phyloP scores from a whole-genome alignment of 2,113 vertebrate species.

The Halcyon senegalensis region DNA sequence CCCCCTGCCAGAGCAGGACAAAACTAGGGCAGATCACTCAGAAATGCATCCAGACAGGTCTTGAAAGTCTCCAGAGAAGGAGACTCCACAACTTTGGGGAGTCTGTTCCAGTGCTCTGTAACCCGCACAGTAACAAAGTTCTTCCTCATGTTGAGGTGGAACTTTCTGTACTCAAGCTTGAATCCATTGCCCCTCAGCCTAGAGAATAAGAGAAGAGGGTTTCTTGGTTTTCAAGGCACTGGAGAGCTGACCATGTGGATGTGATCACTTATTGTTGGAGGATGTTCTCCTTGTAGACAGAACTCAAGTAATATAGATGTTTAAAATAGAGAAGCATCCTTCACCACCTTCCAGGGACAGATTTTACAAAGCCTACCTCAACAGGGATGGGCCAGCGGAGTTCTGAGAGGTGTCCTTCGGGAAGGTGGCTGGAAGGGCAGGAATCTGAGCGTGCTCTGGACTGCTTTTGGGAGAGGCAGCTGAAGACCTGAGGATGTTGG shows the following conservation, averaged over 20 bases:
- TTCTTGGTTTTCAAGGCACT: neutral
- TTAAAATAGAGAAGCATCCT: neutral
- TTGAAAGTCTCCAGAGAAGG: too few relatives aligned
- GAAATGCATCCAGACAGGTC: too few relatives aligned
- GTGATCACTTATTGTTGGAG: neutral
- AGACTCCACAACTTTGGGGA: too few relatives aligned
- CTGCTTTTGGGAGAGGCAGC: neutral
- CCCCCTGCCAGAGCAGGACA: too few relatives aligned
- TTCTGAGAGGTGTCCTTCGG: neutral
- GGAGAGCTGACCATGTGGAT: neutral
- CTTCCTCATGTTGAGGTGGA: too few relatives aligned
- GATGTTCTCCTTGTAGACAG: neutral
- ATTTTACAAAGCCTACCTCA: neutral
- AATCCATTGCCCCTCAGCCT: too few relatives aligned
- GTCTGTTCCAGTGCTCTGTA: too few relatives aligned
- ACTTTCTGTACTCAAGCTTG: too few relatives aligned
- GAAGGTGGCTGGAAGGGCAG: neutral
- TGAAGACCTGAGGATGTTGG: neutral
- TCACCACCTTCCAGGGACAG: neutral
- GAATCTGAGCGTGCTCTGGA: neutral
- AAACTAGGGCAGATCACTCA: too few relatives aligned
- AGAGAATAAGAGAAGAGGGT: neutral
- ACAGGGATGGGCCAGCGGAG: fast-evolving
- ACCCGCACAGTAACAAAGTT: too few relatives aligned
- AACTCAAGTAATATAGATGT: neutral